Percentiles rank a stretch among this genome's conserved stretches.
phyloP scores from a whole-genome alignment of 1,140 invertebrate species.

The Apis dorsata region DNA sequence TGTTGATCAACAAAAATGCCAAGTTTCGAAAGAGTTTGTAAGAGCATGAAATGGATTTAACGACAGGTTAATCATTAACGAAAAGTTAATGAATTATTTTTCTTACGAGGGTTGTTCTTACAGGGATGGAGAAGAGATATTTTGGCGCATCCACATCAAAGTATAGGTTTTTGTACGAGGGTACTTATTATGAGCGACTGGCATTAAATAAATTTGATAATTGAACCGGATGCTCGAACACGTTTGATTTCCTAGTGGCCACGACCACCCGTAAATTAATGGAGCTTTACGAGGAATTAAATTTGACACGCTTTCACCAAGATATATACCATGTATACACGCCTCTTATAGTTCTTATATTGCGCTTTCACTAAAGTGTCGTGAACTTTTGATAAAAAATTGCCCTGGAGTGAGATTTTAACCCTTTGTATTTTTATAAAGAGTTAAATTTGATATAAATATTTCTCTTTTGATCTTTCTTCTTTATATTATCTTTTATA shows the following conservation, averaged over 20 bases:
- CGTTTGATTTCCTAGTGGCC: constrained; percentile 3
- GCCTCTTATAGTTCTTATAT: neutral
- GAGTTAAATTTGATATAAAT: no score
- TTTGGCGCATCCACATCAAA: constrained; percentile 6
- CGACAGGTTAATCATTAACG: no score
- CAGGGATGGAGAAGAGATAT: neutral
- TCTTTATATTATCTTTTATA: no score
- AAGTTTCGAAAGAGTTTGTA: no score
- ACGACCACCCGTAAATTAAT: constrained; percentile 33
- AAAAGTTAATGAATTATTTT: constrained; percentile 10
- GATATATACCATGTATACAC: neutral
- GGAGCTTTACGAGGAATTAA: constrained; percentile 37
- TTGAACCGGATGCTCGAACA: constrained; percentile 2
- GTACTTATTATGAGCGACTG: constrained; percentile 13
- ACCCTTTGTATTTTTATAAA: no score
- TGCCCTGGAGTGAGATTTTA: neutral
- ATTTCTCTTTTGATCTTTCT: no score
- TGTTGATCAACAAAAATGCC: no score
- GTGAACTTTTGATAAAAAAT: neutral
- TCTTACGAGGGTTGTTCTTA: neutral
- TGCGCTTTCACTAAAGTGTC: neutral
- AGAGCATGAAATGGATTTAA: neutral
- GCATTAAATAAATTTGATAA: constrained; percentile 49
- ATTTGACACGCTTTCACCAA: constrained; percentile 43
- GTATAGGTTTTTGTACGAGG: neutral